Conservation (phyloP, 1,140 invertebrate genomes). For the Panonychus citri region DNA sequence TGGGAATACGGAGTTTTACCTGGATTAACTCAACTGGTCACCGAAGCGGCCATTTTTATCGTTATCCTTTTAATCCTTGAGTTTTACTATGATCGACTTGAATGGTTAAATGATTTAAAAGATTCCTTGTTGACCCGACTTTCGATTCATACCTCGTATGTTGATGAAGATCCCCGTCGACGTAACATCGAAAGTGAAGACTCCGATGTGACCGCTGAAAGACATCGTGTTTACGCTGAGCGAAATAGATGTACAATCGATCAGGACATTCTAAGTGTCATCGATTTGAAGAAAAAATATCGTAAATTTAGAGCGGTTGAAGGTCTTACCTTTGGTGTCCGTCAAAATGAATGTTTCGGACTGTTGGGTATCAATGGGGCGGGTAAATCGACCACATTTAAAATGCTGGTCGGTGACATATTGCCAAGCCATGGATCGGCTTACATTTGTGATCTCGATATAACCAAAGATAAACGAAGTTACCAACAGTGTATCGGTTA, state of each 20-base stretch:
- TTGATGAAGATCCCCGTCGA: not conserved
- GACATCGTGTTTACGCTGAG: not conserved
- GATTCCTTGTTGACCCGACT: not conserved
- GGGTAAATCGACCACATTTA: slow-evolving; percentile 23
- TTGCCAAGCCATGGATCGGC: slow-evolving; percentile 19
- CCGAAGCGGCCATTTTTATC: too few relatives aligned
- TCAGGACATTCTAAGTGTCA: slow-evolving; percentile 11
- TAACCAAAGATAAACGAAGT: slow-evolving; percentile 30
- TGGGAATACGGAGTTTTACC: not conserved
- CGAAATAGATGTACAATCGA: not conserved
- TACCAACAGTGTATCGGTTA: slow-evolving; percentile 25
- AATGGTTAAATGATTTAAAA: not conserved
- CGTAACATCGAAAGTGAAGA: not conserved
- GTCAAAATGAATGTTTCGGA: slow-evolving; percentile 28
- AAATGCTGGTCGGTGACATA: slow-evolving; percentile 22
- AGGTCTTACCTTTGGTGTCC: slow-evolving; percentile 14
- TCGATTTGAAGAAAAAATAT: slow-evolving; percentile 13
- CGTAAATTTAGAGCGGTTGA: slow-evolving; percentile 14
- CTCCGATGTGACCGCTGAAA: slow-evolving; percentile 6
- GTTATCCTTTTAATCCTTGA: not conserved
- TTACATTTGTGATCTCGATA: slow-evolving; percentile 3
- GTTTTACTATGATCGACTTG: too few relatives aligned
- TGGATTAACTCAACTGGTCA: too few relatives aligned
- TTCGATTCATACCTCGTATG: not conserved
- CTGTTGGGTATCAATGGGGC: slow-evolving; percentile 25